These are phyloP conservation scores for Scaptomyza caliginosa DNA, from an alignment of 2,888 invertebrate species.

Conservation along the genomic window DNA sequence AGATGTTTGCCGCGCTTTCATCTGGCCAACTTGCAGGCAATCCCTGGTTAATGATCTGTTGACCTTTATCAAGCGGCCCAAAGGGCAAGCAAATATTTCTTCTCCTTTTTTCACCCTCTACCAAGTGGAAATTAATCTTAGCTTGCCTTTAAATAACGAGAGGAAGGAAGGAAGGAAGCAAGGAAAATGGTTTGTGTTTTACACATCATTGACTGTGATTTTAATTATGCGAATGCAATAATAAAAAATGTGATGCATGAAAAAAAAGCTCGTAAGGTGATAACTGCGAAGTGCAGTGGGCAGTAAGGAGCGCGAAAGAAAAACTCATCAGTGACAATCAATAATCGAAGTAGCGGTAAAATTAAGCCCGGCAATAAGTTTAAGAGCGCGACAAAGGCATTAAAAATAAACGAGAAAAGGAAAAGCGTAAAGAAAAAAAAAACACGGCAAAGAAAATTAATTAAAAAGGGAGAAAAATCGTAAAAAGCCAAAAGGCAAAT, in stretches of 20 bases:
- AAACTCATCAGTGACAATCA: constrained; percentile 37
- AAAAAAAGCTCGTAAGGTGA: constrained; percentile 13
- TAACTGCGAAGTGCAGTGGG: constrained; percentile 25
- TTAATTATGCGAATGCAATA: constrained; percentile 65
- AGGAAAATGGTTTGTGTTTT: constrained; percentile 25
- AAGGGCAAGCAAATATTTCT: constrained; percentile 25
- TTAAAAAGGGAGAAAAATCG: constrained; percentile 55
- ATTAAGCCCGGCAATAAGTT: constrained; percentile 32
- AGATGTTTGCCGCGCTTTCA: constrained; percentile 17
- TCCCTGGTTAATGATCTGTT: constrained; percentile 49
- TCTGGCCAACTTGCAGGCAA: constrained; percentile 11
- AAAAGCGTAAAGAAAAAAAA: constrained; percentile 7
- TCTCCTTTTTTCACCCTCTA: constrained; percentile 17
- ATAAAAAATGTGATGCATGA: no score
- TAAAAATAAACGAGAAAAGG: not conserved
- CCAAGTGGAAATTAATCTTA: constrained; percentile 42
- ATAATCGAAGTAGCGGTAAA: constrained; percentile 38
- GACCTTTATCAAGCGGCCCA: constrained; percentile 48
- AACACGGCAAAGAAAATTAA: constrained; percentile 62
- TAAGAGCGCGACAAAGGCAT: constrained; percentile 23
- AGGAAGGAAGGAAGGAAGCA: not conserved
- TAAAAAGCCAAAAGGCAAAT: constrained; percentile 60
- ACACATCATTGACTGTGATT: constrained; percentile 66
- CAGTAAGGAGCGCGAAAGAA: constrained; percentile 7
- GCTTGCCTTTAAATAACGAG: constrained; percentile 20